A percentile compares a stretch with the other conserved stretches of the same genome.
phyloP scores from a whole-genome alignment of 2,888 invertebrate species.

The Phaedon cochleariae region DNA sequence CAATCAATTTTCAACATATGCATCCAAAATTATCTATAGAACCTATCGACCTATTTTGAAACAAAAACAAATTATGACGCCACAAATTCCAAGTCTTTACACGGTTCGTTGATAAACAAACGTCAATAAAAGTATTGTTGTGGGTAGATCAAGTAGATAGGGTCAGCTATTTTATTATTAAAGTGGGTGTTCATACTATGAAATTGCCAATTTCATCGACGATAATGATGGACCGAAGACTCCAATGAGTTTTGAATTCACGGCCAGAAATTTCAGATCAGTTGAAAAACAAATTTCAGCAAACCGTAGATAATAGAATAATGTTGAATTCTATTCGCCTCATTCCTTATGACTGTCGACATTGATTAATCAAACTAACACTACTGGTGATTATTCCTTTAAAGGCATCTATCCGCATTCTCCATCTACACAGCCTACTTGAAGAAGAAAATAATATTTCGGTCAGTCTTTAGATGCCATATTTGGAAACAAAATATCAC shows the following conservation, averaged over 20 bases:
- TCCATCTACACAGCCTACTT: conserved; percentile 20
- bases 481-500: conserved; percentile 19
- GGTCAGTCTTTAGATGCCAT: conserved; percentile 23
- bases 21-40: too few relatives aligned
- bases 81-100: not conserved
- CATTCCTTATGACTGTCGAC: not conserved
- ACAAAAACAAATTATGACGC: not conserved
- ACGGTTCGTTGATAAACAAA: conserved; percentile 1
- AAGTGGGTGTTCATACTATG: not conserved
- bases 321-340: too few relatives aligned
- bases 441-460: conserved; percentile 26
- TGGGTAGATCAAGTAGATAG: not conserved
- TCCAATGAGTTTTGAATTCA: not conserved
- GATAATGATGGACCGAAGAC: not conserved
- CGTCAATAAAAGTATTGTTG: not conserved
- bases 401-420: conserved; percentile 38
- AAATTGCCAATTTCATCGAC: not conserved
- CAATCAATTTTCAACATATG: too few relatives aligned
- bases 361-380: conserved; percentile 11
- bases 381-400: conserved; percentile 29
- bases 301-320: too few relatives aligned
- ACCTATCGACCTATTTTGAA: too few relatives aligned
- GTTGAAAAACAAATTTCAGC: not conserved
- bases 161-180: not conserved
- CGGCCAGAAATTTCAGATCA: too few relatives aligned